These are phyloP conservation scores for Bombylius discolor DNA, from an alignment of 2,888 invertebrate genomes.

Conservation along the genomic window DNA sequence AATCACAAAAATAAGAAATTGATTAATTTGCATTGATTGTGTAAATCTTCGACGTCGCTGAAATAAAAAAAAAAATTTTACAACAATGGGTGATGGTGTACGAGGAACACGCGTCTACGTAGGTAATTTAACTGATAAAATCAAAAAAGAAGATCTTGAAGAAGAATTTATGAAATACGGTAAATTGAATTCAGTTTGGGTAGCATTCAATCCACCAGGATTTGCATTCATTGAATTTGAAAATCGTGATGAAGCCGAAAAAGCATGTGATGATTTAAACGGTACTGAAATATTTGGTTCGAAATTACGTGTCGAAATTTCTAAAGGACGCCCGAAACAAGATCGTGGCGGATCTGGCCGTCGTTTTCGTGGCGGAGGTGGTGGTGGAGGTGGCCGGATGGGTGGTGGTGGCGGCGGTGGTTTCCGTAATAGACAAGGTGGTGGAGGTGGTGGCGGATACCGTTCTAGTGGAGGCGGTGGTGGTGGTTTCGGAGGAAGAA, in stretches of 20 bases:
- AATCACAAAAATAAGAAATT: no score
- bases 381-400: conserved; percentile 38
- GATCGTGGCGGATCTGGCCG: conserved; percentile 49
- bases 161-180: conserved; percentile 84
- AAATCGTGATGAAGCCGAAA: conserved; percentile 76
- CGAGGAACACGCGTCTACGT: conserved; percentile 73
- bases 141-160: conserved; percentile 85
- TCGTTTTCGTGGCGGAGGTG: conserved; percentile 44
- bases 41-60: no score
- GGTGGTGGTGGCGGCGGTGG: conserved; percentile 36
- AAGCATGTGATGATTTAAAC: conserved; percentile 71
- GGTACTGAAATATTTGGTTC: conserved; percentile 78
- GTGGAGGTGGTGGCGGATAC: conserved; percentile 39
- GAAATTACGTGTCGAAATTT: conserved; percentile 77
- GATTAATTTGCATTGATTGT: no score
- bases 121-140: conserved; percentile 75
- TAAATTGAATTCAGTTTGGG: conserved; percentile 85
- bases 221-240: conserved; percentile 90
- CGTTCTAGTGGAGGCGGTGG: conserved; percentile 45
- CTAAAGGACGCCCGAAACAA: conserved; percentile 63
- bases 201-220: conserved; percentile 82
- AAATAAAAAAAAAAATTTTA: no score
- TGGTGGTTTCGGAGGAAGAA: conserved; percentile 35
- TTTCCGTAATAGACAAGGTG: conserved; percentile 41
- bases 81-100: conserved; percentile 28